Evolutionary conservation across 2,797 vertebrate genomes (phyloP).

Genomic region (Diplodus puntazzo): DNA sequence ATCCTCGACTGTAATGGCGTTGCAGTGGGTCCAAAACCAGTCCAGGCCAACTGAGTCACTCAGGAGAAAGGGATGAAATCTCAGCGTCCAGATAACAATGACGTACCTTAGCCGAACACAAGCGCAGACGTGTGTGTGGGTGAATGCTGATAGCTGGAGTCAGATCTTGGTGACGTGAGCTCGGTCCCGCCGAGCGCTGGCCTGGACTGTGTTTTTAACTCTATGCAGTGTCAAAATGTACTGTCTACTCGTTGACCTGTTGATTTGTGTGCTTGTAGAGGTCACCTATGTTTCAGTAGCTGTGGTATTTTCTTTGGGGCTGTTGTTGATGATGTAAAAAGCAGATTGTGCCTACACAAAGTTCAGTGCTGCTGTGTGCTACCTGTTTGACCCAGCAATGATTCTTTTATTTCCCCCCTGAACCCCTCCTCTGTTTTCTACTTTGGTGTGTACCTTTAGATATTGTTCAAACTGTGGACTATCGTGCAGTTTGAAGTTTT

Average conservation of each 20-base stretch:
- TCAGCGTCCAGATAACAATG: constrained; percentile 52
- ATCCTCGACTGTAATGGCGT: constrained; percentile 99
- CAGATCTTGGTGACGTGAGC: constrained; percentile 77
- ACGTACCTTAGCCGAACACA: constrained; percentile 83
- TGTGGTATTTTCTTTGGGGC: constrained; percentile 89
- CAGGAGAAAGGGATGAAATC: constrained; percentile 21
- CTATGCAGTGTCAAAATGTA: constrained; percentile 95
- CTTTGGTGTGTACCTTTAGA: constrained; percentile 82
- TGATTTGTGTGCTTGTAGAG: constrained; percentile 93
- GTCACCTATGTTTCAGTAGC: constrained; percentile 90
- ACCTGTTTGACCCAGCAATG: constrained; percentile 70
- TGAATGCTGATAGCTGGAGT: constrained; percentile 85
- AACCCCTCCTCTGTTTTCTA: constrained; percentile 49
- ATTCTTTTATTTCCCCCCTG: constrained; percentile 52
- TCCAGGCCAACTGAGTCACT: constrained; percentile 88
- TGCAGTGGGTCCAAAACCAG: constrained; percentile 96
- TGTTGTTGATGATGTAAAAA: constrained; percentile 91
- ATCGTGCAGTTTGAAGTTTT: constrained; percentile 79
- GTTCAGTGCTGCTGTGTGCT: constrained; percentile 90
- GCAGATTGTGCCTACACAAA: constrained; percentile 92
- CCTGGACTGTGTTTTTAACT: constrained; percentile 94
- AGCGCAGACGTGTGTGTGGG: constrained; percentile 86
- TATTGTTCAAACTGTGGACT: constrained; percentile 82
- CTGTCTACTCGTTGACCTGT: constrained; percentile 91
- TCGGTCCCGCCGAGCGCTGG: constrained; percentile 82